Percentiles rank a stretch among this genome's conserved stretches.
Conservation (phyloP, 2,113 vertebrate species). For the Lamprologus speciosus region DNA sequence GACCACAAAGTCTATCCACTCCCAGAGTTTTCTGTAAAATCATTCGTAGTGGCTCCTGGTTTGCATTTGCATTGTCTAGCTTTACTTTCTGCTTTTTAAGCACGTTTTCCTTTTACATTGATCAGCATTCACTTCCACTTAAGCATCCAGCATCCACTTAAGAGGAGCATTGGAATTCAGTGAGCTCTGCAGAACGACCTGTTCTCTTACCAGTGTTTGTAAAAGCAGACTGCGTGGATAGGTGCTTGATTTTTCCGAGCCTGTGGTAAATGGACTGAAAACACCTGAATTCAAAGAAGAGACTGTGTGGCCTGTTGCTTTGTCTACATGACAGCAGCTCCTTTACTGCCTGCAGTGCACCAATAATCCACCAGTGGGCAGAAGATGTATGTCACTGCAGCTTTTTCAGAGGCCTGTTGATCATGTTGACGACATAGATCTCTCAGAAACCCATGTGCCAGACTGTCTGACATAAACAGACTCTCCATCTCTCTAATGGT, state of each 20-base stretch:
- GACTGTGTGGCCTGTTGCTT: not conserved
- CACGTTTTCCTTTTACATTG: not conserved
- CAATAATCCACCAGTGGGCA: not conserved
- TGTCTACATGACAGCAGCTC: not conserved
- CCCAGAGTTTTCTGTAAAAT: not conserved
- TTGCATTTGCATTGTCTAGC: not conserved
- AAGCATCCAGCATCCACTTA: not conserved
- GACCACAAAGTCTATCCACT: not conserved
- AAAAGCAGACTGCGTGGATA: not conserved
- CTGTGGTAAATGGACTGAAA: not conserved
- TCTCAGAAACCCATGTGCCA: not conserved
- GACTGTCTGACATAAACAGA: not conserved
- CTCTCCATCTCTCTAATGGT: not conserved
- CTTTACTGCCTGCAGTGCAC: not conserved
- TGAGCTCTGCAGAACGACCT: not conserved
- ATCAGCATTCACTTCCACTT: not conserved
- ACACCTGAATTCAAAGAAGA: not conserved
- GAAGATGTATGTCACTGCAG: not conserved
- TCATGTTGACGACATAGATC: not conserved
- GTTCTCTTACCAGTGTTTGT: not conserved
- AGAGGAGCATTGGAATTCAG: not conserved
- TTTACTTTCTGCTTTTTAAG: not conserved
- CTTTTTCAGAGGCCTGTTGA: not conserved
- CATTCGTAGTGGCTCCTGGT: not conserved
- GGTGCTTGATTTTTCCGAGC: not conserved